Evolutionary conservation across 1,140 invertebrate genomes (phyloP).

Genomic region (Drosophila gunungcola): DNA sequence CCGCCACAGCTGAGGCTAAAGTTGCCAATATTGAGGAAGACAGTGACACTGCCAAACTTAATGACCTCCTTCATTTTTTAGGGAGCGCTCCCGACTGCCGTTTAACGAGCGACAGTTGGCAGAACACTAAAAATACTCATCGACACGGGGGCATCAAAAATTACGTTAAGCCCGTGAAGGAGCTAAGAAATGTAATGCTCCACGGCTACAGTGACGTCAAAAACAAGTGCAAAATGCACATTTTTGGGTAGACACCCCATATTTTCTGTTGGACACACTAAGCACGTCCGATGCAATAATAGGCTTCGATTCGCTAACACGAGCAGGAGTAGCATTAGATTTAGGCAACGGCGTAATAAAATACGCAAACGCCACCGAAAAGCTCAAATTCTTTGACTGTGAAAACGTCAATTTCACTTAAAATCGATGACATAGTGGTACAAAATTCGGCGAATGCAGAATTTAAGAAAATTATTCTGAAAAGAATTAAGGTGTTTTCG

Average conservation of each 20-base stretch:
- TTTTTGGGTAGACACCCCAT: slow-evolving; percentile 10
- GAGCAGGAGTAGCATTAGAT: slow-evolving; percentile 6
- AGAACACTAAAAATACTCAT: slow-evolving; percentile 7
- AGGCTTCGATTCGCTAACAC: slow-evolving; percentile 12
- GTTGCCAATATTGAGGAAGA: too few relatives aligned
- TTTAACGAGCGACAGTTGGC: not conserved
- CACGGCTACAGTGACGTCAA: slow-evolving; percentile 17
- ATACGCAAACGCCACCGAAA: slow-evolving; percentile 1
- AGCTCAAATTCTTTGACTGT: slow-evolving; percentile 11
- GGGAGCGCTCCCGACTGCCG: not conserved
- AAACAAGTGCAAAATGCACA: slow-evolving; percentile 13
- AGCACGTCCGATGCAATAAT: slow-evolving; percentile 6
- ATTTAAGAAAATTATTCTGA: slow-evolving; percentile 13
- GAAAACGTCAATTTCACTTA: slow-evolving; percentile 20
- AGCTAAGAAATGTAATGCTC: slow-evolving; percentile 21
- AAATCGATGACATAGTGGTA: slow-evolving; percentile 20
- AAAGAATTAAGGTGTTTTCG: slow-evolving; percentile 9
- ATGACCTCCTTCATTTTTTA: slow-evolving; percentile 7
- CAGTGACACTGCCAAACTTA: not conserved
- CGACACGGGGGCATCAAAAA: slow-evolving; percentile 9
- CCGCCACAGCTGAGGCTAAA: not conserved
- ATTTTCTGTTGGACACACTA: slow-evolving; percentile 6
- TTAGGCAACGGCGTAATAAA: not conserved
- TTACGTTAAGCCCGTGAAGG: slow-evolving; percentile 9
- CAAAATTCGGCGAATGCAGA: slow-evolving; percentile 13